Conservation (phyloP, 2,113 vertebrate genomes). For the Siniperca chuatsi region DNA sequence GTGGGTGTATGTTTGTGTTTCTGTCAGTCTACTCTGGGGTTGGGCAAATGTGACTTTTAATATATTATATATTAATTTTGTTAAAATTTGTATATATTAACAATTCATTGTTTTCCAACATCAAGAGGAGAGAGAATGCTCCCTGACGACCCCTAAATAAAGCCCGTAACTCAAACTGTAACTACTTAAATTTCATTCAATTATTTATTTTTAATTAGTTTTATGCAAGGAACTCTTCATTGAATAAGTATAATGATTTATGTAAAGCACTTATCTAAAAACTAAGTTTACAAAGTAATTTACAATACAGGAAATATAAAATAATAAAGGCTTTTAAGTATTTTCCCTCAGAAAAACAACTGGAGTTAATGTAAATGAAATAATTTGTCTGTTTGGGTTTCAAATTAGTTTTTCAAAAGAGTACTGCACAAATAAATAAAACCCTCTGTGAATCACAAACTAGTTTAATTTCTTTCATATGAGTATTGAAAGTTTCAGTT, state of each 20-base stretch:
- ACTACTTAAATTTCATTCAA: neutral
- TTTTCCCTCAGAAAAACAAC: neutral
- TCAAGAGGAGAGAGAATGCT: neutral
- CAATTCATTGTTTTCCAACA: neutral
- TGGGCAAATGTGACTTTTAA: neutral
- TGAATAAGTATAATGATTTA: neutral
- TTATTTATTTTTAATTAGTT: neutral
- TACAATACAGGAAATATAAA: neutral
- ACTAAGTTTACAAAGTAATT: neutral
- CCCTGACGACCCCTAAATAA: neutral
- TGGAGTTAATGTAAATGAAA: neutral
- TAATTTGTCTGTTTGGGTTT: neutral
- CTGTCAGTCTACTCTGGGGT: neutral
- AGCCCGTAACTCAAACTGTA: neutral
- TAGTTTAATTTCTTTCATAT: neutral
- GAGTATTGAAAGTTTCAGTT: neutral
- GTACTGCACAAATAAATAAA: neutral
- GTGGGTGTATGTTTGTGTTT: constrained; percentile 3
- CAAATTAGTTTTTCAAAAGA: neutral
- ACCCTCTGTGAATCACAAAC: neutral
- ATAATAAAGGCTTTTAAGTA: neutral
- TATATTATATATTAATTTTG: neutral
- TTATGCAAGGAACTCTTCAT: neutral
- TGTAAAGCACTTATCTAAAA: neutral
- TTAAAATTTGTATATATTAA: neutral